Evolutionary conservation across 2,888 invertebrate species (phyloP), one percentile per base, ranked within the genome.

Genomic region (Agrilus biguttatus): DNA sequence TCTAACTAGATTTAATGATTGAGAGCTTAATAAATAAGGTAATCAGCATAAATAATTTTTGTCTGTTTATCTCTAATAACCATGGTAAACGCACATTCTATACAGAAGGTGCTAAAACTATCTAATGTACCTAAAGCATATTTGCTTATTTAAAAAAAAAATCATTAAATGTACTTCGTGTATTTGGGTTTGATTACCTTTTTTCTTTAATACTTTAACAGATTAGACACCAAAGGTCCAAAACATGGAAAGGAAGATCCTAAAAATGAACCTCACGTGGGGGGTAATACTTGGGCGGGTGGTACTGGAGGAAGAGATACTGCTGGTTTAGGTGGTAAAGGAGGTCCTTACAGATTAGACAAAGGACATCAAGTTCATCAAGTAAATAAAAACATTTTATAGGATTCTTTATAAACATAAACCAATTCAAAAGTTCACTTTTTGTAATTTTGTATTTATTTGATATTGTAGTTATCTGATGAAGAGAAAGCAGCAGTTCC

Each of bases 281-380:
- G 96, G 28, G 96, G 96, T 1, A 92, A 92, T 61, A 90, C 85
- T 0, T 97, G 96, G 95, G 93, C 95, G 37, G 93, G 95, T 28
- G 95, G 95, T 40, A 87, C 83, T 8, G 93, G 91, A 33, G 93
- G 92, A 17, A 71, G 92, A 43, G 92, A 93, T 61, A 96, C 95
- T 0, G 93, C 95, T 0, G 96, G 96, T 1, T 69, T 97, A 35
- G 96, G 96, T 8, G 96, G 96, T 2, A 89, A 90, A 65, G 96
- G 96, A 14, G 97, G 95, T 0, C 95, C 96, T 0, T 96, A 91
- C 67, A 71, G 96, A 1, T 70, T 97, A 12, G 96, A 96, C 63
- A 86, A 86, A 42, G 95, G 96, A 0, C 92, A 96, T 54, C 79
- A 83, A 47, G 93, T 96, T 2, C 85, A 90, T 63, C 96, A 97